phyloP scores from a whole-genome alignment of 1,140 invertebrate species.

The Meloidogyne hapla region DNA sequence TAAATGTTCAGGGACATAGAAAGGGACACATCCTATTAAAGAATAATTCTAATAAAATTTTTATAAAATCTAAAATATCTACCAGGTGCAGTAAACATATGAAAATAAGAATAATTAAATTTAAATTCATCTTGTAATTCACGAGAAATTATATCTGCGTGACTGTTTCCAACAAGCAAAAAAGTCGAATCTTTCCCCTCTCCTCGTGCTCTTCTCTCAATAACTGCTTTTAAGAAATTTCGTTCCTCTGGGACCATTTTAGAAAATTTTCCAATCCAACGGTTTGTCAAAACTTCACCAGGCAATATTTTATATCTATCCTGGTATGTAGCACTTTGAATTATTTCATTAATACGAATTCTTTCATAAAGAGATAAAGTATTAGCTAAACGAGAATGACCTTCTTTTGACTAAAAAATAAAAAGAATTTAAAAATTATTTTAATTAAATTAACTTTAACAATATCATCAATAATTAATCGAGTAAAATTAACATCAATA shows the following conservation, averaged over 20 bases:
- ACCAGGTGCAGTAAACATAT: slow-evolving; percentile 28
- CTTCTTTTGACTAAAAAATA: not conserved
- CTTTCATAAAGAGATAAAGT: slow-evolving; percentile 22
- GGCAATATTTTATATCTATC: slow-evolving; percentile 20
- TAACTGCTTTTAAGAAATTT: slow-evolving; percentile 14
- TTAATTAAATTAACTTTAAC: not conserved
- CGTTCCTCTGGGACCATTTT: not conserved
- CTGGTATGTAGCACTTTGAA: slow-evolving; percentile 13
- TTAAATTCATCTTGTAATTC: slow-evolving; percentile 20
- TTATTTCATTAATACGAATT: slow-evolving; percentile 24
- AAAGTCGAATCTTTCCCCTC: not conserved
- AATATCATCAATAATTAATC: slow-evolving; percentile 22
- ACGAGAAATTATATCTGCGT: slow-evolving; percentile 21
- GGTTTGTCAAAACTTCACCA: slow-evolving; percentile 9
- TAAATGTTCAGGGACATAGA: slow-evolving; percentile 13
- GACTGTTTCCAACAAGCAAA: slow-evolving; percentile 25
- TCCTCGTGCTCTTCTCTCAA: slow-evolving; percentile 1
- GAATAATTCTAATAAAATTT: not conserved
- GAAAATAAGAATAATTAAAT: not conserved
- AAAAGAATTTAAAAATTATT: not conserved
- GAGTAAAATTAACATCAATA: slow-evolving; percentile 23
- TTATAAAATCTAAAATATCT: not conserved
- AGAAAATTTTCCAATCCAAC: slow-evolving; percentile 15
- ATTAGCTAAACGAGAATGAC: slow-evolving; percentile 3
- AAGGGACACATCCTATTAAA: slow-evolving; percentile 23